These are phyloP conservation scores for Drosophila grimshawi DNA, from an alignment of 1,140 invertebrate species.

Conservation along the genomic window DNA sequence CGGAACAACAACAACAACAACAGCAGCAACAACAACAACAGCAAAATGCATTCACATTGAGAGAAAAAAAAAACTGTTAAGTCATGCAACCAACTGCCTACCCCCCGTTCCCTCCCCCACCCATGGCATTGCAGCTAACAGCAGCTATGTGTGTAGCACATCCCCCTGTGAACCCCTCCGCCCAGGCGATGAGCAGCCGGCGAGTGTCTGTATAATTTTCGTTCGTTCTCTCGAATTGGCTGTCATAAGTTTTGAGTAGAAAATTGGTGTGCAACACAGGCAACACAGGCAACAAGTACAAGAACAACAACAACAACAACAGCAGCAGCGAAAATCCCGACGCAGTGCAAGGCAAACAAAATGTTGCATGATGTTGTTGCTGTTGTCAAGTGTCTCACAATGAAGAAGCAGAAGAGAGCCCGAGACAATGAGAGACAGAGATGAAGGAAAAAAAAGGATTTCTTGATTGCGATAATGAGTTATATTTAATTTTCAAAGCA, in stretches of 20 bases:
- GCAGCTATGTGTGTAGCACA: constrained; percentile 34
- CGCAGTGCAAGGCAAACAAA: constrained; percentile 14
- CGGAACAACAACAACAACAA: constrained; percentile 11
- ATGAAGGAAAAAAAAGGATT: constrained; percentile 59
- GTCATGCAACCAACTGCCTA: constrained; percentile 47
- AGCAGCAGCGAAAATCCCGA: constrained; percentile 5
- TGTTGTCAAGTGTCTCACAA: constrained; percentile 56
- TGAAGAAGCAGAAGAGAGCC: constrained; percentile 10
- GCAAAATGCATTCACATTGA: constrained; percentile 15
- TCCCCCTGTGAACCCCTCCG: background rate
- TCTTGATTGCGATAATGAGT: constrained; percentile 82
- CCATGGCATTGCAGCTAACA: constrained; percentile 25
- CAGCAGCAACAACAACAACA: constrained; percentile 7
- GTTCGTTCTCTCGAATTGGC: constrained; percentile 81
- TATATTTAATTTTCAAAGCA: constrained; percentile 73
- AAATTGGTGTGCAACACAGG: constrained; percentile 77
- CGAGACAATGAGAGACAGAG: background rate
- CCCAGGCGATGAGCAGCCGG: constrained; percentile 18
- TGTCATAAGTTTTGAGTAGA: constrained; percentile 82
- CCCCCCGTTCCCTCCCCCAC: background rate
- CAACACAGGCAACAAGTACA: constrained; percentile 52
- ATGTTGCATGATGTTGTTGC: constrained; percentile 29
- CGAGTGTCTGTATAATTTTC: constrained; percentile 78
- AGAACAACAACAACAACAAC: constrained; percentile 26
- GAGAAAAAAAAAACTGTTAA: constrained; percentile 49